These are phyloP conservation scores for Gibbula magus DNA, from an alignment of 2,888 invertebrate species.

Conservation along the genomic window DNA sequence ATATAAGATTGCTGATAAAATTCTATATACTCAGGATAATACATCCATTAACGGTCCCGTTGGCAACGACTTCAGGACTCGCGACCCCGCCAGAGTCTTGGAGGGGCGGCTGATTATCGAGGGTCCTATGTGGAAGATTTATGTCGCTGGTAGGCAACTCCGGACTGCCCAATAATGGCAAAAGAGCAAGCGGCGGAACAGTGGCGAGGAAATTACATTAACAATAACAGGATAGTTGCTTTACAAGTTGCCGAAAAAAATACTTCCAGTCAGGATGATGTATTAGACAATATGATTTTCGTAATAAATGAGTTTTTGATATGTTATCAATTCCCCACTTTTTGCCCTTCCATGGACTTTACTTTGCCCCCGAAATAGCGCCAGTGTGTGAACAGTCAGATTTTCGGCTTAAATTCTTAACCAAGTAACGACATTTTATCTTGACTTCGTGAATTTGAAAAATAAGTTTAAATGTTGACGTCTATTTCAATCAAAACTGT, in stretches of 20 bases:
- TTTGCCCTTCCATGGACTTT: too few species aligned
- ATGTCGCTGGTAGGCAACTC: background rate
- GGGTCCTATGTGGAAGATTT: background rate
- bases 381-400: too few species aligned
- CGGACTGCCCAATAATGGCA: slow-evolving; percentile 14
- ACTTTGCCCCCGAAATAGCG: too few species aligned
- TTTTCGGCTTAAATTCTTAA: too few species aligned
- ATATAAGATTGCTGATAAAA: slow-evolving; percentile 23
- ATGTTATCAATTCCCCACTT: too few species aligned
- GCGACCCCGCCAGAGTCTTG: slow-evolving; percentile 3
- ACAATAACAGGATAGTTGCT: too few species aligned
- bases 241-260: background rate
- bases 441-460: too few species aligned
- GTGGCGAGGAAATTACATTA: background rate
- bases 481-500: too few species aligned
- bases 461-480: too few species aligned
- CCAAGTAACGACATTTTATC: too few species aligned
- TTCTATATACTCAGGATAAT: slow-evolving; percentile 21
- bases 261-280: slow-evolving; percentile 4
- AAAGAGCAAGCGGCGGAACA: background rate
- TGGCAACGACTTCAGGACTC: background rate
- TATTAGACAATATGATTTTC: background rate
- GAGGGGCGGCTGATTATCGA: background rate
- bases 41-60: slow-evolving; percentile 5
- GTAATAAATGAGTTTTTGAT: too few species aligned